These are phyloP conservation scores for Drosophila pseudoobscura DNA, from an alignment of 1,140 invertebrate genomes.

Conservation along the genomic window DNA sequence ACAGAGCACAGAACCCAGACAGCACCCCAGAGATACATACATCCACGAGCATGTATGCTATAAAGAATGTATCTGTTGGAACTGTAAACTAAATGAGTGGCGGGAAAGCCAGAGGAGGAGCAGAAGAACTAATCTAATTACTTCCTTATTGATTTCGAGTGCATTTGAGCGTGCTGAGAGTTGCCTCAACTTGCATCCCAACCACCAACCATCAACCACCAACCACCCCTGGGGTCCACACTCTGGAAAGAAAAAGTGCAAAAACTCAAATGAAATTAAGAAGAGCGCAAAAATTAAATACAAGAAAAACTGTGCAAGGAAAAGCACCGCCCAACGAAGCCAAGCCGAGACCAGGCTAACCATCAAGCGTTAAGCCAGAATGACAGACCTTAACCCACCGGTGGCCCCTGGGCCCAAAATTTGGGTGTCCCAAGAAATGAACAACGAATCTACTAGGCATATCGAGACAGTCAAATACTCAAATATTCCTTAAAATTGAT, in stretches of 20 bases:
- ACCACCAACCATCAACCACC: background rate
- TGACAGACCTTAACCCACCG: too few relatives aligned
- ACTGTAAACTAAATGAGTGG: constrained; percentile 10
- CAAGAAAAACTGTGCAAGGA: constrained; percentile 4
- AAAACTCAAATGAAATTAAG: constrained; percentile 51
- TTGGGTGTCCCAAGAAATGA: too few relatives aligned
- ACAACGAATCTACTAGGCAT: too few relatives aligned
- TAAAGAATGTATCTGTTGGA: background rate
- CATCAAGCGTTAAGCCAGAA: too few relatives aligned
- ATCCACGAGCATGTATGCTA: too few relatives aligned
- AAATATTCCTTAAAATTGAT: too few relatives aligned
- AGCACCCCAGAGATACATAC: too few relatives aligned
- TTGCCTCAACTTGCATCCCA: constrained; percentile 16
- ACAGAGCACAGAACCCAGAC: background rate
- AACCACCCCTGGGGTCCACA: too few relatives aligned
- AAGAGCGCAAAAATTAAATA: constrained; percentile 1
- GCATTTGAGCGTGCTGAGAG: constrained; percentile 55
- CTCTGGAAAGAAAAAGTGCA: constrained; percentile 55
- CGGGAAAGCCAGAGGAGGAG: background rate
- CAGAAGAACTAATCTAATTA: constrained; percentile 59
- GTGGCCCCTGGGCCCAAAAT: too few relatives aligned
- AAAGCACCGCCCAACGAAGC: too few relatives aligned
- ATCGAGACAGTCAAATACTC: too few relatives aligned
- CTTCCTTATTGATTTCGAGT: constrained; percentile 73
- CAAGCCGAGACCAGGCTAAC: too few relatives aligned